A percentile compares a stretch with the other conserved stretches of the same genome.
Conservation (phyloP, 2,113 vertebrate species). For the Mesocricetus auratus region DNA sequence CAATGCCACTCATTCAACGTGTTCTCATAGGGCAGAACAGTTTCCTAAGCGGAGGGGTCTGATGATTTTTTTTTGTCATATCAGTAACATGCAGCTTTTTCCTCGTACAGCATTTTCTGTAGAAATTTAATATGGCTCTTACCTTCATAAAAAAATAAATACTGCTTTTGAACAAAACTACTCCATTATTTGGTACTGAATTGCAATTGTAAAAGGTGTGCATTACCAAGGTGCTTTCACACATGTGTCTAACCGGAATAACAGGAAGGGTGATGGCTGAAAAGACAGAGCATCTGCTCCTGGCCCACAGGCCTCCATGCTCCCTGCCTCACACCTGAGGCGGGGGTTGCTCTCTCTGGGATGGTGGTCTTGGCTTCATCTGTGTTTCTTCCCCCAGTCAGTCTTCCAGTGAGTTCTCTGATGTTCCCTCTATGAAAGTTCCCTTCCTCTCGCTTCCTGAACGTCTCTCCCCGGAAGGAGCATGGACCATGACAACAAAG, state of each 20-base stretch:
- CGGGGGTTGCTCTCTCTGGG: neutral
- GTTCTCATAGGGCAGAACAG: slow-evolving; percentile 74
- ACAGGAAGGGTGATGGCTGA: neutral
- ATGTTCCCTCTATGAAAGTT: neutral
- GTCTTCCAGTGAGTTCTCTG: neutral
- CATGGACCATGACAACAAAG: neutral
- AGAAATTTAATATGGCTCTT: slow-evolving; percentile 81
- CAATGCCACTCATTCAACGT: slow-evolving; percentile 69
- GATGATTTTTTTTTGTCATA: slow-evolving; percentile 68
- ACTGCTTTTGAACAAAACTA: slow-evolving; percentile 83
- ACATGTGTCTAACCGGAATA: neutral
- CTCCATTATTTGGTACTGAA: slow-evolving; percentile 71
- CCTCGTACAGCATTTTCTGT: slow-evolving; percentile 70
- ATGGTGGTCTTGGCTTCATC: neutral
- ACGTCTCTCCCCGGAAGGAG: accelerated
- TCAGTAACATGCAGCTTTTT: slow-evolving; percentile 82
- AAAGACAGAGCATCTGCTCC: neutral
- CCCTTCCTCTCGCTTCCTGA: neutral
- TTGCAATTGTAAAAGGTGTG: neutral
- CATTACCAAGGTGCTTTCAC: slow-evolving; percentile 32
- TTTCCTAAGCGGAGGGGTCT: slow-evolving; percentile 78
- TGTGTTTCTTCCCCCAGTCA: neutral
- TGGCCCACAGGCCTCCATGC: too few species aligned
- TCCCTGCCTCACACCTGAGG: too few species aligned
- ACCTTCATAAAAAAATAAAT: slow-evolving; percentile 86